phyloP scores from a whole-genome alignment of 2,888 invertebrate genomes.

The Pollenia amentaria region DNA sequence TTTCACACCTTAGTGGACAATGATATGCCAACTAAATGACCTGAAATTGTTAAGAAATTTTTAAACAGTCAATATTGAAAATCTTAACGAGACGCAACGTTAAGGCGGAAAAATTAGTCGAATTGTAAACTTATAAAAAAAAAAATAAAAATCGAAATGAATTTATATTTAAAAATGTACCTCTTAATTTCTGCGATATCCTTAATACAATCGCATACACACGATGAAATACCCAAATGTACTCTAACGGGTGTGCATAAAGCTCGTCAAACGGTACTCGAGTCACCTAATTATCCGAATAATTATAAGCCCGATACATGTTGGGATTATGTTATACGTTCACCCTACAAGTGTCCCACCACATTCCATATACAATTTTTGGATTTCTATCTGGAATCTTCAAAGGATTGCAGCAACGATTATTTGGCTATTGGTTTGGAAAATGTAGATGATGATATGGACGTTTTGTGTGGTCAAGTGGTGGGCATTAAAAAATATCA shows the following conservation, averaged over 20 bases:
- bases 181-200: constrained; percentile 21
- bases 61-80: constrained; percentile 60
- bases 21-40: constrained; percentile 44
- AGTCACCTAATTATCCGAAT: constrained; percentile 86
- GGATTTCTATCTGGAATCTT: constrained; percentile 85
- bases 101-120: constrained; percentile 36
- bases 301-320: constrained; percentile 85
- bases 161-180: constrained; percentile 24
- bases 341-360: constrained; percentile 85
- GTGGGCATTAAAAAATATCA: constrained; percentile 85
- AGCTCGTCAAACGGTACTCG: constrained; percentile 85
- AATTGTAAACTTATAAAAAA: neutral
- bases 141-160: constrained; percentile 32
- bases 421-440: constrained; percentile 85
- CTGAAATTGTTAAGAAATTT: constrained; percentile 48
- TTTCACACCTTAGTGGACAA: constrained; percentile 73
- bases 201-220: constrained; percentile 74
- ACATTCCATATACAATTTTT: constrained; percentile 86
- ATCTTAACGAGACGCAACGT: constrained; percentile 58
- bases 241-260: constrained; percentile 84
- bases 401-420: constrained; percentile 85
- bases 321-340: constrained; percentile 85
- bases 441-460: constrained; percentile 80
- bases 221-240: constrained; percentile 81
- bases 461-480: constrained; percentile 85